phyloP scores from a whole-genome alignment of 2,888 invertebrate genomes.

The Gortyna flavago region DNA sequence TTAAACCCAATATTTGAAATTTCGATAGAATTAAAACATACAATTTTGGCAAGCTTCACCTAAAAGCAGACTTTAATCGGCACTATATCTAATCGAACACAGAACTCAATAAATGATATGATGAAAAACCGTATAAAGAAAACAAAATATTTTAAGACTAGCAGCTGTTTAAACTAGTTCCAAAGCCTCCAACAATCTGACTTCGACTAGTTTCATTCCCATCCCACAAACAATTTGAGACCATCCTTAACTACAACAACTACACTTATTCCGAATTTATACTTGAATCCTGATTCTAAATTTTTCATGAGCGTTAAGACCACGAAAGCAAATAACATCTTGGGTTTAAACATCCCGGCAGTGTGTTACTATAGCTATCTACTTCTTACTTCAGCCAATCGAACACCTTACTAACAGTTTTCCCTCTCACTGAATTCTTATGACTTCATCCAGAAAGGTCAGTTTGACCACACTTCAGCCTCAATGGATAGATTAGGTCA shows the following conservation, averaged over 20 bases:
- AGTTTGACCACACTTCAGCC: slow-evolving; percentile 38
- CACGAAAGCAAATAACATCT: slow-evolving; percentile 43
- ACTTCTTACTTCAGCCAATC: slow-evolving; percentile 29
- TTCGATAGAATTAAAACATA: slow-evolving; percentile 36
- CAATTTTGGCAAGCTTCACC: slow-evolving; percentile 25
- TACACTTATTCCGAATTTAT: slow-evolving; percentile 40
- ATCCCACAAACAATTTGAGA: neutral
- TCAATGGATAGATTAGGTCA: slow-evolving; percentile 49
- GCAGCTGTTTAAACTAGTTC: neutral
- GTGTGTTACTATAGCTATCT: slow-evolving; percentile 11
- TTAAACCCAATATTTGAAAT: slow-evolving; percentile 48
- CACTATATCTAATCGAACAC: slow-evolving; percentile 2
- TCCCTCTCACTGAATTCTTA: slow-evolving; percentile 54
- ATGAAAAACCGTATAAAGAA: slow-evolving; percentile 1
- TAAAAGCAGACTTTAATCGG: slow-evolving; percentile 8
- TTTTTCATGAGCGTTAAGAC: slow-evolving; percentile 51
- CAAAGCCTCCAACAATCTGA: slow-evolving; percentile 9
- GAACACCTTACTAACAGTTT: slow-evolving; percentile 50
- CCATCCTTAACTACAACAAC: slow-evolving; percentile 6
- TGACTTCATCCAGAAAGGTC: slow-evolving; percentile 39
- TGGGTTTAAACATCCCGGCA: slow-evolving; percentile 37
- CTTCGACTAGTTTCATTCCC: neutral
- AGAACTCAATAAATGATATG: neutral
- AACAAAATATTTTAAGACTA: neutral
- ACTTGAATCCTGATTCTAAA: slow-evolving; percentile 43